These are phyloP conservation scores for Corythaixoides concolor DNA, from an alignment of 2,113 vertebrate genomes.

Conservation along the genomic window DNA sequence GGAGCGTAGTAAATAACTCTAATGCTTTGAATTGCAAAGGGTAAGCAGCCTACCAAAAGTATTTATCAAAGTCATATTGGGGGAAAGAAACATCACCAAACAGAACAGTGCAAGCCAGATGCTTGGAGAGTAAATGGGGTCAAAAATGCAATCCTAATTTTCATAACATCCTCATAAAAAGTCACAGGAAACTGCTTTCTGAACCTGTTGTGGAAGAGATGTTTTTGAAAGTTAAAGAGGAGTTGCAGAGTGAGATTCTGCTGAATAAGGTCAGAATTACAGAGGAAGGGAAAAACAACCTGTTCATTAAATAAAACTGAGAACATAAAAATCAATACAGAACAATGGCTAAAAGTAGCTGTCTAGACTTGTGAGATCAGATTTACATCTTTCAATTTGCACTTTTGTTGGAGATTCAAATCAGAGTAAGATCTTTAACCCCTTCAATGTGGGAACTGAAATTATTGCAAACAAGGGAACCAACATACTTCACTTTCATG, in stretches of 20 bases:
- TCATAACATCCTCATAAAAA: constrained; percentile 64
- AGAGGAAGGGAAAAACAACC: background rate
- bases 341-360: background rate
- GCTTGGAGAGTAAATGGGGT: constrained; percentile 68
- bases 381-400: constrained; percentile 25
- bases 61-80: constrained; percentile 61
- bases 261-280: background rate
- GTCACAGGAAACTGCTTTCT: constrained; percentile 59
- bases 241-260: background rate
- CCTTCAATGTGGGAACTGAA: background rate
- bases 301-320: constrained; percentile 9
- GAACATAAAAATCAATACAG: constrained; percentile 2
- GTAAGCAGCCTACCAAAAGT: constrained; percentile 40
- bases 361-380: constrained; percentile 12
- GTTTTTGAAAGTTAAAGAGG: background rate
- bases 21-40: constrained; percentile 64
- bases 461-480: background rate
- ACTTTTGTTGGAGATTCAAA: background rate
- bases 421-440: constrained; percentile 15
- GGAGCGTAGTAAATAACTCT: constrained; percentile 49
- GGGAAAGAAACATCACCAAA: constrained; percentile 50
- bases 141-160: constrained; percentile 58
- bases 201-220: constrained; percentile 37
- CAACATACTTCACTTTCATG: background rate
- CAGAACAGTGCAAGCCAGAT: constrained; percentile 64